phyloP scores from a whole-genome alignment of 30 jellyfish, hydroid and myxozoan genomes.

The Turritopsis rubra region DNA sequence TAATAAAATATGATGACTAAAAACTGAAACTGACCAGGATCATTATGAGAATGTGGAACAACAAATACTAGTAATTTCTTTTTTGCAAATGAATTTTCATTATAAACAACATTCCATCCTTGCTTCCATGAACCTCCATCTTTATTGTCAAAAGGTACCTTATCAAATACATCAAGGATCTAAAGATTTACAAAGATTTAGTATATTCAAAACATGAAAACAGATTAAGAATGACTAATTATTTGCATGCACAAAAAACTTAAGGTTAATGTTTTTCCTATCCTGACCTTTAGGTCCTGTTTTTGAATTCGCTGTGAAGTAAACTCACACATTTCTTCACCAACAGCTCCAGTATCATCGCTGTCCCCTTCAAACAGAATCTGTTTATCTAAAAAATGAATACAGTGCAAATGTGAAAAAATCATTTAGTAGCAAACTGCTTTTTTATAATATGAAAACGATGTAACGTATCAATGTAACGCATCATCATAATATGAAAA shows the following conservation, averaged over 20 bases:
- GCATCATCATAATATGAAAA: no score
- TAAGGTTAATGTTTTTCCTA: no score
- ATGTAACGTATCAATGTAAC: no score
- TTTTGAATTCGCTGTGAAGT: neutral
- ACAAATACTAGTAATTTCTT: constrained; percentile 61
- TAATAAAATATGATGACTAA: neutral
- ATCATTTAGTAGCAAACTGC: no score
- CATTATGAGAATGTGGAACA: constrained; percentile 86
- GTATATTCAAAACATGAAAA: neutral
- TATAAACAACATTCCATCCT: constrained; percentile 77
- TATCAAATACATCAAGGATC: constrained; percentile 68
- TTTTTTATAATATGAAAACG: no score
- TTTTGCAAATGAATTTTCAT: constrained; percentile 57
- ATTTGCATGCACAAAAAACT: no score
- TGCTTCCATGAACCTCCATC: constrained; percentile 96
- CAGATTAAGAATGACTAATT: no score
- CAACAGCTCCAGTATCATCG: neutral
- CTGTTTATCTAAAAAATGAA: neutral
- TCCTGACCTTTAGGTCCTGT: neutral
- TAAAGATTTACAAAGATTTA: neutral
- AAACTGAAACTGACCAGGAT: constrained; percentile 63
- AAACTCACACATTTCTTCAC: neutral
- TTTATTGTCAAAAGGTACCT: constrained; percentile 62
- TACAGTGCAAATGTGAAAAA: neutral
- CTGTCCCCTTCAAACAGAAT: neutral